Conservation (phyloP, 2,113 vertebrate genomes). For the Tupaia tana region DNA sequence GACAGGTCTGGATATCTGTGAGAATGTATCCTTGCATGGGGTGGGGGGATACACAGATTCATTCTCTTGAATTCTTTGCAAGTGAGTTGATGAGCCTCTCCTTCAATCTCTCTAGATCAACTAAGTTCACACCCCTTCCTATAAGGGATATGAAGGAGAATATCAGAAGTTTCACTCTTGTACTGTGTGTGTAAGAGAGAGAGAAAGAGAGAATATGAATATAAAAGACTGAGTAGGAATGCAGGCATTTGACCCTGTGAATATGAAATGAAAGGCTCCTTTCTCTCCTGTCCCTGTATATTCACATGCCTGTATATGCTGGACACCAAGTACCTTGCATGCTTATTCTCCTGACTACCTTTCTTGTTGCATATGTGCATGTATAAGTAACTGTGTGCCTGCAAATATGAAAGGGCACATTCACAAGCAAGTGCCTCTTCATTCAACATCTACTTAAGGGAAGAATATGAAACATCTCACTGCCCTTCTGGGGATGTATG, state of each 20-base stretch:
- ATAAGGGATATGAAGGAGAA: background rate
- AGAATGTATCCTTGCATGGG: background rate
- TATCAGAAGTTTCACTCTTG: background rate
- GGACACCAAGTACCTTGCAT: background rate
- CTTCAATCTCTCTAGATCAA: background rate
- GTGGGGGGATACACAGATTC: too few relatives aligned
- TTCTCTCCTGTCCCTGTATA: background rate
- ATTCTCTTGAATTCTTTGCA: background rate
- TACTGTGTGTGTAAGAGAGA: background rate
- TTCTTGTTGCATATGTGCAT: background rate
- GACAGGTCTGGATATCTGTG: background rate
- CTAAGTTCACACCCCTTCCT: background rate
- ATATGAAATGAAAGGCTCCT: background rate
- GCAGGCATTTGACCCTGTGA: background rate
- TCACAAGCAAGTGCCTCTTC: conserved; percentile 3
- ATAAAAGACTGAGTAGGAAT: background rate
- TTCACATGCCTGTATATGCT: background rate
- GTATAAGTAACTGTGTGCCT: background rate
- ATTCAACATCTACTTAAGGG: conserved; percentile 3
- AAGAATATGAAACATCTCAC: background rate
- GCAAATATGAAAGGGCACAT: background rate
- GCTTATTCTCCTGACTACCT: background rate
- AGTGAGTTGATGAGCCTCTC: background rate
- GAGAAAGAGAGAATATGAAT: background rate
- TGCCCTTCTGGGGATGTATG: background rate